These are phyloP conservation scores for Oreotrochilus melanogaster DNA, from an alignment of 2,113 vertebrate species.

Conservation along the genomic window DNA sequence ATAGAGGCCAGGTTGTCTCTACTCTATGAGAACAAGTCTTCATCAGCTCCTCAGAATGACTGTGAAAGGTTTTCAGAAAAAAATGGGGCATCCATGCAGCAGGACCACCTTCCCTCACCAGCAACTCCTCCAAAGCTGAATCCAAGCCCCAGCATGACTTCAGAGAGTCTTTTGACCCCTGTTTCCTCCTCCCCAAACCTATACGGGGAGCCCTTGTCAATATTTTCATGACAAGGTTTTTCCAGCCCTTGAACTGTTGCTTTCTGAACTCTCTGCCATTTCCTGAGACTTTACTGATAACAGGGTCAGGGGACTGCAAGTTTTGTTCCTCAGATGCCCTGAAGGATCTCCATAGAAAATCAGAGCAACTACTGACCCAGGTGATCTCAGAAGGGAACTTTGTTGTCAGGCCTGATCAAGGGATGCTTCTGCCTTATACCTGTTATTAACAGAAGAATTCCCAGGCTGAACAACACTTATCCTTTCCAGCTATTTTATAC, in stretches of 20 bases:
- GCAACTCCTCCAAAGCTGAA: neutral
- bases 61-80: neutral
- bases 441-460: neutral
- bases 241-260: neutral
- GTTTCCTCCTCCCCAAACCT: neutral
- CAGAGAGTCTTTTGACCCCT: neutral
- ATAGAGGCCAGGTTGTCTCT: neutral
- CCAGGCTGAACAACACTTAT: neutral
- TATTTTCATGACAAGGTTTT: neutral
- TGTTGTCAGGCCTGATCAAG: neutral
- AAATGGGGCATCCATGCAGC: neutral
- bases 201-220: neutral
- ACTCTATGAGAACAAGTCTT: neutral
- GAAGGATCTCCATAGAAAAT: neutral
- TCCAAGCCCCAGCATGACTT: neutral
- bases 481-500: neutral
- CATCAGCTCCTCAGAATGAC: neutral
- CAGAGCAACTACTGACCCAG: neutral
- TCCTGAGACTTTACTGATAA: neutral
- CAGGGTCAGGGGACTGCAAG: neutral
- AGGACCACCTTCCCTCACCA: neutral
- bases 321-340: neutral
- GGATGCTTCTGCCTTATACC: neutral
- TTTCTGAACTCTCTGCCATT: neutral
- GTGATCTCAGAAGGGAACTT: neutral